These are phyloP conservation scores for Aselliscus stoliczkanus DNA, from an alignment of 2,797 vertebrate genomes.

Conservation along the genomic window DNA sequence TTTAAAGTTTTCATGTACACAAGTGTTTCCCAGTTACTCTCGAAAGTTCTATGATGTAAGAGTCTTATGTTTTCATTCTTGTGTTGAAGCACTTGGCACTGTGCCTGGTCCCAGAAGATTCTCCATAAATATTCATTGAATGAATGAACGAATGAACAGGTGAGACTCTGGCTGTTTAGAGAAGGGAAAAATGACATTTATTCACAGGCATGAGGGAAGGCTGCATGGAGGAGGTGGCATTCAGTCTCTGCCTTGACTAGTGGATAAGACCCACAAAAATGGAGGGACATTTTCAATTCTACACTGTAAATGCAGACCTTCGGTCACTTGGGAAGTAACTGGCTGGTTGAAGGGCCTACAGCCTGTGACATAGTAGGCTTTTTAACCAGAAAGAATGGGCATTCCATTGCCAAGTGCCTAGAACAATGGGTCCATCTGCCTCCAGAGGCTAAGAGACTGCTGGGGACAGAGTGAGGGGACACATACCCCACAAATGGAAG, in stretches of 20 bases:
- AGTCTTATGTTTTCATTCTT: constrained; percentile 3
- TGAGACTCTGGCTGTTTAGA: neutral
- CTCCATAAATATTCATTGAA: constrained; percentile 4
- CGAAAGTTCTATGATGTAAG: constrained; percentile 4
- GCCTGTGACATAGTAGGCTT: neutral
- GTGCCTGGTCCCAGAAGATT: neutral
- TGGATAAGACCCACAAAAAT: neutral
- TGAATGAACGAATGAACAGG: neutral
- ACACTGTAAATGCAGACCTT: neutral
- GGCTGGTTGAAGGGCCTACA: neutral
- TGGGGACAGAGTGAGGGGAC: neutral
- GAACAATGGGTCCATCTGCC: neutral
- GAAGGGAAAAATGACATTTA: neutral
- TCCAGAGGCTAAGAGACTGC: too few species aligned
- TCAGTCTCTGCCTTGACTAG: neutral
- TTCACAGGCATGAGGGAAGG: neutral
- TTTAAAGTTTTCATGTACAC: neutral
- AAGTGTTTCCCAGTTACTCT: neutral
- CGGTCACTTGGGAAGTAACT: neutral
- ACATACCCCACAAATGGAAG: neutral
- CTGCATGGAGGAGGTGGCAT: neutral
- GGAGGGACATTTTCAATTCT: neutral
- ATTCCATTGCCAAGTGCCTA: neutral
- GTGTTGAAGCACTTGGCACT: constrained; percentile 23
- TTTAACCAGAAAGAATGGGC: neutral